These are phyloP conservation scores for Clarias magur DNA, from an alignment of 2,113 vertebrate genomes.

Conservation along the genomic window DNA sequence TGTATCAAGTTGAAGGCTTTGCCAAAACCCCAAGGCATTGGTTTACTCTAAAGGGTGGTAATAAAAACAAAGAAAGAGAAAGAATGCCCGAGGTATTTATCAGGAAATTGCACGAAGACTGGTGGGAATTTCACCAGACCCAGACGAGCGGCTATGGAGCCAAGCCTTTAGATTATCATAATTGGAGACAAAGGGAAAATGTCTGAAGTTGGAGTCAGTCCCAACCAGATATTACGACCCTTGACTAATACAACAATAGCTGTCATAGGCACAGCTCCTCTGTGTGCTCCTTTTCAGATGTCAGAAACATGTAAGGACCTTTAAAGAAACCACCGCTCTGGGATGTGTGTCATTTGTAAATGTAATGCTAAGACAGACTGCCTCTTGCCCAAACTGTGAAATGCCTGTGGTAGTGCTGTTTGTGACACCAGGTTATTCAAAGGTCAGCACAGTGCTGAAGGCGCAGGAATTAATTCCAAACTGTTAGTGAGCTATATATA, in stretches of 20 bases:
- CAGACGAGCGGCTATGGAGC: slow-evolving; percentile 54
- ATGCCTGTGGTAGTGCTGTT: slow-evolving; percentile 10
- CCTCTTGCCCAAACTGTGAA: slow-evolving; percentile 23
- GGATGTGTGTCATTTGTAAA: background rate
- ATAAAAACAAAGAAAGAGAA: slow-evolving; percentile 7
- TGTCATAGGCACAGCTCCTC: slow-evolving; percentile 50
- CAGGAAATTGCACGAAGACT: slow-evolving; percentile 38
- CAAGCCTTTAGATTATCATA: slow-evolving; percentile 63
- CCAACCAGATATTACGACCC: slow-evolving; percentile 59
- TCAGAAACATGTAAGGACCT: slow-evolving; percentile 32
- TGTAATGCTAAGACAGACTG: slow-evolving; percentile 19
- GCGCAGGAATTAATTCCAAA: background rate
- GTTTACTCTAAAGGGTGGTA: background rate
- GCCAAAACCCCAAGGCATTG: background rate
- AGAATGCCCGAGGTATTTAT: slow-evolving; percentile 38
- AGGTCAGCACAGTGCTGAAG: slow-evolving; percentile 10
- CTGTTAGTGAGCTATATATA: background rate
- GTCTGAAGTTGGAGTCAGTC: slow-evolving; percentile 55
- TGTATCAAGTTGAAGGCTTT: slow-evolving; percentile 2
- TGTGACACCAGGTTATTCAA: slow-evolving; percentile 17
- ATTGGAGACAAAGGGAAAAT: slow-evolving; percentile 55
- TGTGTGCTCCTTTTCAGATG: slow-evolving; percentile 44
- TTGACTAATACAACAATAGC: slow-evolving; percentile 58
- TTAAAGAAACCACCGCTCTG: background rate
- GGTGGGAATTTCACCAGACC: slow-evolving; percentile 50